Evolutionary conservation across 2,888 invertebrate genomes (phyloP).

Genomic region (Polietes domitor): DNA sequence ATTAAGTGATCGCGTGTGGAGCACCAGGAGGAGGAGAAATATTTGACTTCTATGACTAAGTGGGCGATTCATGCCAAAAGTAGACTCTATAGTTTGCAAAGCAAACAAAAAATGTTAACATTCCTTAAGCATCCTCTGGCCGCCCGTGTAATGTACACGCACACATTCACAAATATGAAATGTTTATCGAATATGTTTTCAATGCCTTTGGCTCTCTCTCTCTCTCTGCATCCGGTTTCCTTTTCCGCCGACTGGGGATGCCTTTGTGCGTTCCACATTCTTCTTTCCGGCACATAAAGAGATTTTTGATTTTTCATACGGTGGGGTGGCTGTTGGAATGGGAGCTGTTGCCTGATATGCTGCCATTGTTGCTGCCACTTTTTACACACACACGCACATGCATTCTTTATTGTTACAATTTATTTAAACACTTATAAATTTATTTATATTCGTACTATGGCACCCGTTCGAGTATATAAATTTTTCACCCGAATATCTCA

Average conservation of each 20-base stretch:
- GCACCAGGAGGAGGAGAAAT: background rate
- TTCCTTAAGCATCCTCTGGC: background rate
- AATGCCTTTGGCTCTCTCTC: slow-evolving; percentile 18
- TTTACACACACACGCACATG: no score
- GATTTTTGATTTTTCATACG: background rate
- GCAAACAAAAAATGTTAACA: background rate
- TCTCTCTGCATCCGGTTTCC: slow-evolving; percentile 43
- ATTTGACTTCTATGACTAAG: no score
- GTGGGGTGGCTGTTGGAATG: background rate
- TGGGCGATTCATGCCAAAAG: background rate
- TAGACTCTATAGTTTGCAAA: background rate
- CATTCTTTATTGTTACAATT: slow-evolving; percentile 31
- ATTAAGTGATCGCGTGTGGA: background rate
- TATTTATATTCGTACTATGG: slow-evolving; percentile 6
- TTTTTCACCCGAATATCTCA: background rate
- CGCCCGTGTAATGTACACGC: background rate
- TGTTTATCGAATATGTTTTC: background rate
- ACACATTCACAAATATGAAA: background rate
- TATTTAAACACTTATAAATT: slow-evolving; percentile 35
- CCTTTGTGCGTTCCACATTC: slow-evolving; percentile 3
- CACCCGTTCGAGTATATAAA: background rate
- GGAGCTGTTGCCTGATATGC: background rate
- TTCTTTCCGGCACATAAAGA: background rate
- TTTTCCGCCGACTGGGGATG: slow-evolving; percentile 41
- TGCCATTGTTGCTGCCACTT: background rate